phyloP scores from a whole-genome alignment of 2,888 invertebrate species.

The Nephrotoma appendiculata region DNA sequence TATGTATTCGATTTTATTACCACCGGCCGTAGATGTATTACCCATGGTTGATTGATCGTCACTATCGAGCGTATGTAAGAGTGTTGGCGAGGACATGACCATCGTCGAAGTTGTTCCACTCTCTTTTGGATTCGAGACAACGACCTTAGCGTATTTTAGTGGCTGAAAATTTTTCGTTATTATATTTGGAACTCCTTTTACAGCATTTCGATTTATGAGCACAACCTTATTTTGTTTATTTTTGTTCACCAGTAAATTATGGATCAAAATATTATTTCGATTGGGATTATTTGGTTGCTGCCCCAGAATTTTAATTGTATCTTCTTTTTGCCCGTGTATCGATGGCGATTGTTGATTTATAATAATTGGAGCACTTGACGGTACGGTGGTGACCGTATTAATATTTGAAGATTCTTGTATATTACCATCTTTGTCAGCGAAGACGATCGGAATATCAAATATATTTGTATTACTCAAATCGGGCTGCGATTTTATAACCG shows the following conservation, averaged over 20 bases:
- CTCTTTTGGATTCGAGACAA: constrained; percentile 15
- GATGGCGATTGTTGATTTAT: constrained; percentile 3
- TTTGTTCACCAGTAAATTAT: constrained; percentile 4
- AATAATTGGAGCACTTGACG: neutral
- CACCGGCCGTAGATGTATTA: neutral
- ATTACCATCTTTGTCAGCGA: constrained; percentile 42
- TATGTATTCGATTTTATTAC: constrained; percentile 6
- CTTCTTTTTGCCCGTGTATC: neutral
- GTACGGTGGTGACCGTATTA: constrained; percentile 9
- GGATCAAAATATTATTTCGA: neutral
- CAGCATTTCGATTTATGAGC: constrained; percentile 28
- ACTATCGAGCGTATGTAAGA: neutral
- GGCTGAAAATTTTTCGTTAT: constrained; percentile 20
- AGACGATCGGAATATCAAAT: constrained; percentile 48
- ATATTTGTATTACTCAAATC: constrained; percentile 40
- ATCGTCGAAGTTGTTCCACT: neutral
- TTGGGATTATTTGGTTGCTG: neutral
- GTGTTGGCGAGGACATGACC: neutral
- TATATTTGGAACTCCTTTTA: constrained; percentile 25
- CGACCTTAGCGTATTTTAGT: constrained; percentile 23
- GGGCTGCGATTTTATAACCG: constrained; percentile 24
- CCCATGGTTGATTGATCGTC: neutral
- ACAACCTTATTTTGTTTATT: constrained; percentile 23
- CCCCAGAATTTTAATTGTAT: neutral
- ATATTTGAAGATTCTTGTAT: constrained; percentile 15